phyloP scores from a whole-genome alignment of 92 coral and sea anemone species.

The Paramuricea clavata region DNA sequence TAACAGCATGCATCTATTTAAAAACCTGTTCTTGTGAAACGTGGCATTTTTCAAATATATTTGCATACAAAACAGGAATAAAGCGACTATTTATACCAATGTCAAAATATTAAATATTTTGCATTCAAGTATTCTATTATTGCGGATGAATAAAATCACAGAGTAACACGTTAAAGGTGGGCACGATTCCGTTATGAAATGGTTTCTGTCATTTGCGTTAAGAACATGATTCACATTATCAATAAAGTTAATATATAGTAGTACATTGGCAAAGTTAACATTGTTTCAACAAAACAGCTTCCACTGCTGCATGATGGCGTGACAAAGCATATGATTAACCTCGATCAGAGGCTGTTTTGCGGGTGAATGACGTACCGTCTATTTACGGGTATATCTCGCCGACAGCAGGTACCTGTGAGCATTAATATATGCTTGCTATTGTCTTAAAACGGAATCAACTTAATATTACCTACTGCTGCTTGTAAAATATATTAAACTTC shows the following conservation, averaged over 20 bases:
- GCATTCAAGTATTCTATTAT: too few relatives aligned
- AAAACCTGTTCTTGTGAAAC: too few relatives aligned
- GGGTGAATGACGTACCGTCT: conserved; percentile 8
- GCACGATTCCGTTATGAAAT: too few relatives aligned
- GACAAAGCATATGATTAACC: background rate
- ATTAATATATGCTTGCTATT: background rate
- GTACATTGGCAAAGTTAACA: background rate
- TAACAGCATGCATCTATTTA: too few relatives aligned
- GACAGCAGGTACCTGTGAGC: conserved; percentile 15
- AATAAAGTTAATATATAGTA: too few relatives aligned
- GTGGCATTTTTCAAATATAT: background rate
- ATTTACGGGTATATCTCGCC: background rate
- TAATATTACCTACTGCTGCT: background rate
- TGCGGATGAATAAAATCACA: too few relatives aligned
- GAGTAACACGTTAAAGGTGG: too few relatives aligned
- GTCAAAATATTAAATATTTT: background rate
- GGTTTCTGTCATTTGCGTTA: too few relatives aligned
- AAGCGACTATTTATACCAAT: background rate
- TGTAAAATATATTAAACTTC: background rate
- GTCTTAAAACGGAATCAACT: background rate
- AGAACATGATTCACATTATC: too few relatives aligned
- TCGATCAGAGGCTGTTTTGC: background rate
- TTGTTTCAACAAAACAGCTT: background rate
- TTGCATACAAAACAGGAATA: background rate
- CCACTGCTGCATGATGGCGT: background rate